A percentile compares a stretch with the other conserved stretches of the same genome.
Conservation (phyloP, 2,113 vertebrate genomes). For the Malurus elegans region DNA sequence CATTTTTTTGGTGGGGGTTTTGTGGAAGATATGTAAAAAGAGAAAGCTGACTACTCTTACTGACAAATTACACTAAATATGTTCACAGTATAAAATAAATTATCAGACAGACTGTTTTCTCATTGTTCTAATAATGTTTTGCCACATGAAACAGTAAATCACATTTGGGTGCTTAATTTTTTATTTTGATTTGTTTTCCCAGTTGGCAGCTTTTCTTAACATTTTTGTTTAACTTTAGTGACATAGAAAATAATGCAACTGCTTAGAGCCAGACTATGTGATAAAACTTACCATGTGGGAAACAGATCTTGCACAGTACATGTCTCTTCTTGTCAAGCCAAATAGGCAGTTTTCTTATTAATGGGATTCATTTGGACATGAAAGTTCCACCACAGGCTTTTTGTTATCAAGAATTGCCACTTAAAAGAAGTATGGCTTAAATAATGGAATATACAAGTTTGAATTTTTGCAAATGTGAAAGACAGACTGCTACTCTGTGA, state of each 20-base stretch:
- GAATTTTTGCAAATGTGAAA: background rate
- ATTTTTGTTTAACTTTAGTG: slow-evolving; percentile 11
- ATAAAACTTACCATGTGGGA: slow-evolving; percentile 3
- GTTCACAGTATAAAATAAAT: background rate
- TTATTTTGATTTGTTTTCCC: slow-evolving; percentile 9
- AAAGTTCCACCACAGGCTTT: background rate
- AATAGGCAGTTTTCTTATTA: background rate
- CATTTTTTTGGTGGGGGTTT: background rate
- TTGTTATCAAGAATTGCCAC: background rate
- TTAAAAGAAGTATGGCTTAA: background rate
- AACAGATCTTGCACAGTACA: background rate
- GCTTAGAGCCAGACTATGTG: background rate
- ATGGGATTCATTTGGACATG: slow-evolving; percentile 19
- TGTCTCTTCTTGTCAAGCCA: background rate
- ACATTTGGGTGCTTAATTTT: background rate
- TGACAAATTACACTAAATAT: background rate
- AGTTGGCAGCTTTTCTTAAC: background rate
- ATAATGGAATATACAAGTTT: background rate
- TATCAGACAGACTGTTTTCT: background rate
- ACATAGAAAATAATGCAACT: background rate
- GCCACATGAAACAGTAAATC: background rate
- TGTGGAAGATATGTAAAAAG: background rate
- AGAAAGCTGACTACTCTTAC: background rate
- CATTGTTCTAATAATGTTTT: background rate
- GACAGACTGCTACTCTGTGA: background rate